Evolutionary conservation across 2,888 invertebrate species (phyloP).

Genomic region (Hemistola chrysoprasaria): DNA sequence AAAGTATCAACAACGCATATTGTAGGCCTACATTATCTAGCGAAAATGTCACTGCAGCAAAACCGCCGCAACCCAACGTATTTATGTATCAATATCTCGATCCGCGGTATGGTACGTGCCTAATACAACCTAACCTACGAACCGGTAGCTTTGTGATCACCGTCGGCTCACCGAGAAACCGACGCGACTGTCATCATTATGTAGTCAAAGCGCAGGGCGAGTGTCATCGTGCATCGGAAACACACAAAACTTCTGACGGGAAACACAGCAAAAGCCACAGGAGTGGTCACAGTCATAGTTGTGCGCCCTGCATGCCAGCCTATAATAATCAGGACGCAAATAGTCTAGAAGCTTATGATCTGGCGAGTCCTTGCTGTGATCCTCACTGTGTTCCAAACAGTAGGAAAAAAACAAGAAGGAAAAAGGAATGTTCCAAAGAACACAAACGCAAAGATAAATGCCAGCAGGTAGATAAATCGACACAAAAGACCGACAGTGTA

Average conservation of each 20-base stretch:
- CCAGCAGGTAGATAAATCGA: slow-evolving; percentile 76
- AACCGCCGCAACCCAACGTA: slow-evolving; percentile 69
- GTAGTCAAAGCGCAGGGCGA: slow-evolving; percentile 78
- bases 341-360: slow-evolving; percentile 92
- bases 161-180: slow-evolving; percentile 85
- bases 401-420: slow-evolving; percentile 73
- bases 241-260: slow-evolving; percentile 50
- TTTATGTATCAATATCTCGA: slow-evolving; percentile 87
- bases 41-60: slow-evolving; percentile 85
- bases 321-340: slow-evolving; percentile 86
- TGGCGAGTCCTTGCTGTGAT: slow-evolving; percentile 93
- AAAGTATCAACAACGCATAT: slow-evolving; percentile 82
- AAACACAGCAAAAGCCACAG: slow-evolving; percentile 63
- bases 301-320: slow-evolving; percentile 87
- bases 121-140: slow-evolving; percentile 84
- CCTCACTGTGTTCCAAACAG: slow-evolving; percentile 91
- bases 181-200: slow-evolving; percentile 86
- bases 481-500: slow-evolving; percentile 69
- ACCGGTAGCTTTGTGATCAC: slow-evolving; percentile 88
- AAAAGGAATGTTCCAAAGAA: slow-evolving; percentile 84
- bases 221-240: slow-evolving; percentile 61
- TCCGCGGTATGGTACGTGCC: slow-evolving; percentile 86
- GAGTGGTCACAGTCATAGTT: slow-evolving; percentile 81
- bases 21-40: slow-evolving; percentile 91
- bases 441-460: slow-evolving; percentile 83